Evolutionary conservation across 92 coral and sea anemone species (phyloP).

Genomic region (Porites cylindrica): DNA sequence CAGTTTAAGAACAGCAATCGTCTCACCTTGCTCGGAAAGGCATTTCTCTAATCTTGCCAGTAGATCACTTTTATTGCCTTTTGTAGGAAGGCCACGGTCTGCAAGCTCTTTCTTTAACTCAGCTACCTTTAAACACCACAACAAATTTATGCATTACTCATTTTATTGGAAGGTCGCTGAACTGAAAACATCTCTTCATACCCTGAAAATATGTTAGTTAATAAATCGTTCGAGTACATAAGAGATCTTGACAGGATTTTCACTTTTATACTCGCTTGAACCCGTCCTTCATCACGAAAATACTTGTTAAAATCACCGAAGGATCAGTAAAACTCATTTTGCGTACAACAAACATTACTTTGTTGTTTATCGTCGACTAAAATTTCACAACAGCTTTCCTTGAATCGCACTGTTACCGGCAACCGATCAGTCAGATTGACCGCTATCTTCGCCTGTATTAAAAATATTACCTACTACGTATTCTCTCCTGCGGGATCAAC

Average conservation of each 20-base stretch:
- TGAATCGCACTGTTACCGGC: background rate
- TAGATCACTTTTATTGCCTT: constrained; percentile 90
- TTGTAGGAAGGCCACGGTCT: constrained; percentile 81
- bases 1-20: background rate
- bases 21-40: constrained; percentile 42
- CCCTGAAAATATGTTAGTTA: too few relatives aligned
- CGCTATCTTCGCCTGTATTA: background rate
- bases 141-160: background rate
- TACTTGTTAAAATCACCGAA: background rate
- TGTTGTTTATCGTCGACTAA: background rate
- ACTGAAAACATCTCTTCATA: too few relatives aligned
- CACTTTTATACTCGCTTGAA: background rate
- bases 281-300: background rate
- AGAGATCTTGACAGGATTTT: too few relatives aligned
- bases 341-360: background rate
- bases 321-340: background rate
- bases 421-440: background rate
- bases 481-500: background rate
- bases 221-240: background rate
- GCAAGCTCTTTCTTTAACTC: constrained; percentile 91
- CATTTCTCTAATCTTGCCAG: constrained; percentile 77
- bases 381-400: background rate
- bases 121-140: constrained; percentile 68
- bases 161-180: too few relatives aligned
- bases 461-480: background rate